phyloP scores from a whole-genome alignment of 64 coral and sea anemone species.

The Exaiptasia diaphana region DNA sequence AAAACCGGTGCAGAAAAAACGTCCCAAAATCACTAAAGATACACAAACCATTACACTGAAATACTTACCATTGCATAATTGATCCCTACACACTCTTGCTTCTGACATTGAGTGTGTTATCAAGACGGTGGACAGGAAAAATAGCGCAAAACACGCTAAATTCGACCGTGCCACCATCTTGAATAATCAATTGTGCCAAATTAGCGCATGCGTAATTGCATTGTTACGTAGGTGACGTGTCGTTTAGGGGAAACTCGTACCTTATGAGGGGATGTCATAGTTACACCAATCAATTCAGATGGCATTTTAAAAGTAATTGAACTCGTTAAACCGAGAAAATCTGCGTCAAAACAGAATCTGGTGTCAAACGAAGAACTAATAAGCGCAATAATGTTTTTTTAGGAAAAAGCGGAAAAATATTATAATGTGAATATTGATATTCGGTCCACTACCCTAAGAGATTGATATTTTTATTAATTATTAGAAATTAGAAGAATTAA shows the following conservation, averaged over 20 bases:
- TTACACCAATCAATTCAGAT: background rate
- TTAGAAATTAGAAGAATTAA: no score
- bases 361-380: no score
- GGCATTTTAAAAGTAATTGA: background rate
- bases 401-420: no score
- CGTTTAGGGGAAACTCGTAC: slow-evolving; percentile 20
- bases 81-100: slow-evolving; percentile 22
- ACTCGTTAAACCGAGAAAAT: slow-evolving; percentile 6
- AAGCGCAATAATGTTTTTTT: no score
- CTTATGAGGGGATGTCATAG: background rate
- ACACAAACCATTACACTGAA: background rate
- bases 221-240: slow-evolving; percentile 40
- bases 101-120: slow-evolving; percentile 19
- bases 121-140: slow-evolving; percentile 28
- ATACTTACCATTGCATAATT: slow-evolving; percentile 19
- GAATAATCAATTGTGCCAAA: background rate
- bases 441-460: no score
- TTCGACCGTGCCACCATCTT: slow-evolving; percentile 35
- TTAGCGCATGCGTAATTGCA: slow-evolving; percentile 11
- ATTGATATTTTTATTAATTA: no score
- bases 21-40: background rate
- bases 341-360: no score
- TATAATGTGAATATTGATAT: no score
- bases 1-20: background rate
- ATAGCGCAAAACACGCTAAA: slow-evolving; percentile 24